Conservation (phyloP, 1,140 invertebrate genomes). For the Tribolium madens region DNA sequence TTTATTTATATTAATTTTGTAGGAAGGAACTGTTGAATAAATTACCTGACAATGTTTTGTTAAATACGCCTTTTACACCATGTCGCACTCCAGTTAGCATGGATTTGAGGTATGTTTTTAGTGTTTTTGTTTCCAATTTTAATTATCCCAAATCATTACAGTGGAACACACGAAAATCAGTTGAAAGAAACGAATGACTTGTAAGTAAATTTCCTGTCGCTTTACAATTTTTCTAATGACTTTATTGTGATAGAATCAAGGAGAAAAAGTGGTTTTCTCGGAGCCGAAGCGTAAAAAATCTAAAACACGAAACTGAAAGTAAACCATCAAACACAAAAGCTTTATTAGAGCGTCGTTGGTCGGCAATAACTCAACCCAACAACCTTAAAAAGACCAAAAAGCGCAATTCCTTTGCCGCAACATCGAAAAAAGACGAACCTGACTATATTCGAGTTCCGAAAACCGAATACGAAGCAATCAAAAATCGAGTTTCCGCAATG, state of each 20-base stretch:
- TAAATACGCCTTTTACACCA: conserved; percentile 61
- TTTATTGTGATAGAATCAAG: conserved; percentile 56
- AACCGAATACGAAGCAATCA: conserved; percentile 81
- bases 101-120: conserved; percentile 60
- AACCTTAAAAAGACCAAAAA: conserved; percentile 53
- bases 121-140: not conserved
- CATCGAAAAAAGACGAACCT: conserved; percentile 60
- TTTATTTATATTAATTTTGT: conserved; percentile 38
- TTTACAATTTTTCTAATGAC: not conserved
- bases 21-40: conserved; percentile 59
- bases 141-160: conserved; percentile 9
- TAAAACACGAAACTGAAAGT: conserved; percentile 42
- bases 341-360: conserved; percentile 61
- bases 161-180: conserved; percentile 4
- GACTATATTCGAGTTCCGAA: conserved; percentile 79
- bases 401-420: conserved; percentile 51
- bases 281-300: conserved; percentile 58
- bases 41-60: conserved; percentile 58
- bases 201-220: not conserved
- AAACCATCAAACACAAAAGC: conserved; percentile 49
- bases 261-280: conserved; percentile 68
- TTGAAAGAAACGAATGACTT: not conserved
- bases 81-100: conserved; percentile 56
- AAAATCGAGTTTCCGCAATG: conserved; percentile 77
- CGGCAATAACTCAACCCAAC: conserved; percentile 54